These are phyloP conservation scores for Sphenodon punctatus DNA, from an alignment of 2,797 vertebrate species.

Conservation along the genomic window DNA sequence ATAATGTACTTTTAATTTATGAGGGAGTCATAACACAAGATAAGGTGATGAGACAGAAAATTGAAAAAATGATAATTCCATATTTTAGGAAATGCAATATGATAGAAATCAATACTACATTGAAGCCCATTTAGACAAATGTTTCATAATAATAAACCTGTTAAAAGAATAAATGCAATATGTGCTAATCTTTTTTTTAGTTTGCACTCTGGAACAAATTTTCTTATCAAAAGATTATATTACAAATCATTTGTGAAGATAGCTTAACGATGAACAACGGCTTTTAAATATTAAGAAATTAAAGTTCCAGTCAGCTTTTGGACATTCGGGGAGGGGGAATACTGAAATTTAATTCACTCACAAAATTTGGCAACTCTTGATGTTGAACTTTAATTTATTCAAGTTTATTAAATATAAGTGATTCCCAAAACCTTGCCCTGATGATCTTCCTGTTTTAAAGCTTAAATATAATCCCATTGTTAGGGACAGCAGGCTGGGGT, in stretches of 20 bases:
- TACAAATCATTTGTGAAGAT: conserved; percentile 29
- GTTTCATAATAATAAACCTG: conserved; percentile 33
- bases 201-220: conserved; percentile 39
- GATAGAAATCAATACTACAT: conserved; percentile 31
- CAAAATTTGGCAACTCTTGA: not conserved
- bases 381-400: not conserved
- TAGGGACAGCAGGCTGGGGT: too few species aligned
- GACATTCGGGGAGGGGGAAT: too few species aligned
- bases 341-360: not conserved
- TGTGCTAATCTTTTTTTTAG: not conserved
- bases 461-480: too few species aligned
- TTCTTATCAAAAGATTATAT: conserved; percentile 45
- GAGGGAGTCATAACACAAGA: conserved; percentile 12
- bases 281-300: conserved; percentile 32
- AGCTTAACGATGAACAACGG: conserved; percentile 12
- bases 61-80: conserved; percentile 39
- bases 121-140: conserved; percentile 49
- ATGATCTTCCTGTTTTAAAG: too few species aligned
- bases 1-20: conserved; percentile 30
- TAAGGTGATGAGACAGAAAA: conserved; percentile 20
- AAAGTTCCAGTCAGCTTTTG: conserved; percentile 13
- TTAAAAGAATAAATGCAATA: conserved; percentile 34
- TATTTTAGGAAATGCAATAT: conserved; percentile 38
- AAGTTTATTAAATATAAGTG: too few species aligned
- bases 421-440: too few species aligned